Conservation (phyloP, 2,113 vertebrate species). For the Lates calcarifer region DNA sequence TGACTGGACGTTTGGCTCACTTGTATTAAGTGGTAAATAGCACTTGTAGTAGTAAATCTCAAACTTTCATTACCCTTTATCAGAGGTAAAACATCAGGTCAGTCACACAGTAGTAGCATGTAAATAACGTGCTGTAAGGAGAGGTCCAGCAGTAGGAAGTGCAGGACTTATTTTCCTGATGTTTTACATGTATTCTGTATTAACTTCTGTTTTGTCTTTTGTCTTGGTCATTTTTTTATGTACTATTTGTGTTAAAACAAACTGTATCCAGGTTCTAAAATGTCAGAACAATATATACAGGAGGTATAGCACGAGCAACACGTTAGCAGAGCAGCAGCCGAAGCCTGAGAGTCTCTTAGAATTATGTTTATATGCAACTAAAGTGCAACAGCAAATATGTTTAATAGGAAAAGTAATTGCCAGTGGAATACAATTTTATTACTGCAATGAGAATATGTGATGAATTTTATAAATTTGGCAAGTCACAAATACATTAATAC, state of each 20-base stretch:
- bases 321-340: not conserved
- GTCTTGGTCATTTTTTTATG: not conserved
- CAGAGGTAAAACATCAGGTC: not conserved
- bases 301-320: not conserved
- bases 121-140: no score
- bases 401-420: not conserved
- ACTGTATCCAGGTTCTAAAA: not conserved
- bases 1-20: not conserved
- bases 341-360: not conserved
- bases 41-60: not conserved
- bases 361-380: not conserved
- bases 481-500: no score
- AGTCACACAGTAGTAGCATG: not conserved
- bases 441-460: no score
- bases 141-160: no score
- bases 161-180: no score
- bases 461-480: no score
- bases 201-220: no score
- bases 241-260: not conserved
- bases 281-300: not conserved
- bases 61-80: not conserved
- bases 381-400: not conserved
- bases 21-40: no score
- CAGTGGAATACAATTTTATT: not conserved
- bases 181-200: not conserved